Conservation (phyloP, 1,140 invertebrate genomes). For the Apis mellifera region Amel_HAv3.1 CM009940.2:10743001-10743500, state of each 20-base stretch:
- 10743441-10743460: conserved; percentile 17
- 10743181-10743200: not conserved
- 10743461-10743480: conserved; percentile 2
- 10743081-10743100: too few relatives aligned
- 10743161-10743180: not conserved
- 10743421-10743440: conserved; percentile 11
- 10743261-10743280: not conserved
- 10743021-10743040: too few relatives aligned
- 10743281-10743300: not conserved
- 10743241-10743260: not conserved
- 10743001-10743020: too few relatives aligned
- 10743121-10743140: not conserved
- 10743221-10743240: not conserved
- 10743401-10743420: not conserved
- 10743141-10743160: not conserved
- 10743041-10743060: too few relatives aligned
- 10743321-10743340: too few relatives aligned
- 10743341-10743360: too few relatives aligned
- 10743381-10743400: not conserved
- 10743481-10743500: conserved; percentile 40
- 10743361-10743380: not conserved
- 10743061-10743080: too few relatives aligned
- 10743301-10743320: too few relatives aligned
- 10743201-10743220: not conserved
- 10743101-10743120: not conserved